Evolutionary conservation across 2,797 vertebrate species (phyloP).

Genomic region (Pseudochromis fuscus): DNA sequence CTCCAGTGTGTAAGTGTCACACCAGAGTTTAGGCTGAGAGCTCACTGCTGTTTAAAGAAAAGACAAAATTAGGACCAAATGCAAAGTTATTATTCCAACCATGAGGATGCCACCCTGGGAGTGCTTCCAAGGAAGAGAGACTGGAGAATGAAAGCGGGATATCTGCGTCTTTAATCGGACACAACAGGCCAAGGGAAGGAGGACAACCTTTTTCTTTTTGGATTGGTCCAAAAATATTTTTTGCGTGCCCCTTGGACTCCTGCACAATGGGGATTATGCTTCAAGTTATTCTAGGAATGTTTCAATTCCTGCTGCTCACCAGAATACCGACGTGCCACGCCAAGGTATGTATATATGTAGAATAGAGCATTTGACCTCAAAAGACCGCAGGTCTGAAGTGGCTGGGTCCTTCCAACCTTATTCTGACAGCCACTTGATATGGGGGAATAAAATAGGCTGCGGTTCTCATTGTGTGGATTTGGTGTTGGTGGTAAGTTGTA

Average conservation of each 20-base stretch:
- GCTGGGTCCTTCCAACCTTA: neutral
- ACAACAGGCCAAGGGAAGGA: constrained; percentile 32
- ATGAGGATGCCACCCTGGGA: constrained; percentile 71
- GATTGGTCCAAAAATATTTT: constrained; percentile 76
- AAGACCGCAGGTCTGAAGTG: constrained; percentile 19
- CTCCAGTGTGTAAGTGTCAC: constrained; percentile 10
- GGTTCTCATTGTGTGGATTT: neutral
- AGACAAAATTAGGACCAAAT: constrained; percentile 41
- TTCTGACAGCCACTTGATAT: neutral
- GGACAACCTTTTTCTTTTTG: constrained; percentile 46
- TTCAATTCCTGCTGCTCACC: constrained; percentile 87
- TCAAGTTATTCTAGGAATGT: constrained; percentile 90
- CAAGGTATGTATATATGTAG: constrained; percentile 78
- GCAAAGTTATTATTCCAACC: constrained; percentile 55
- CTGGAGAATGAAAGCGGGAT: constrained; percentile 68
- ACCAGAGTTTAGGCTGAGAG: constrained; percentile 5
- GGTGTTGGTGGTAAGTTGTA: constrained; percentile 12
- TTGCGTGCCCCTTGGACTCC: constrained; percentile 74
- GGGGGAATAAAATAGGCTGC: neutral
- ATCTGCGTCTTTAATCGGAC: constrained; percentile 62
- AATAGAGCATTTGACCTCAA: constrained; percentile 44
- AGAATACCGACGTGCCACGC: constrained; percentile 85
- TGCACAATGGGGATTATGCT: constrained; percentile 88
- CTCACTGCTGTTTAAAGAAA: constrained; percentile 6
- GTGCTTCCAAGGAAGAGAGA: constrained; percentile 64